Evolutionary conservation across 2,113 vertebrate species (phyloP).

Genomic region (Myiagra hebetior): DNA sequence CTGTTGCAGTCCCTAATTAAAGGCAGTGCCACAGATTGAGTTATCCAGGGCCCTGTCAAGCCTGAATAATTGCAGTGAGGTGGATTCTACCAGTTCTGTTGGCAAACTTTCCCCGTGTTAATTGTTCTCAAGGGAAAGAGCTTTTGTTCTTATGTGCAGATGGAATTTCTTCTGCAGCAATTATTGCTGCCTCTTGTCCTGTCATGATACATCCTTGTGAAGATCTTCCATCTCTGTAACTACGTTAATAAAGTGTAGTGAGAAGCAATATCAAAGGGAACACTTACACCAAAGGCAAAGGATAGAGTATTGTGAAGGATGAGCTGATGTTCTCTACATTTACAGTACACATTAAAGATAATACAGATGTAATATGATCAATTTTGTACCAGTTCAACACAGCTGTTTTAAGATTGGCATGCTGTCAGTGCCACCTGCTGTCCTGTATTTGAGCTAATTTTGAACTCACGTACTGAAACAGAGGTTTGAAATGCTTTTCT

Average conservation of each 20-base stretch:
- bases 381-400: not conserved
- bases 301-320: not conserved
- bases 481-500: not conserved
- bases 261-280: not conserved
- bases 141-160: not conserved
- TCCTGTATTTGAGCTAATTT: not conserved
- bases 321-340: not conserved
- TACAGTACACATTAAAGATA: not conserved
- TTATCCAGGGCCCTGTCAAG: not conserved
- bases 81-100: not conserved
- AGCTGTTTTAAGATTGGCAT: not conserved
- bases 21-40: not conserved
- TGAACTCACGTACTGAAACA: not conserved
- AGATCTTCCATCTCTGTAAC: not conserved
- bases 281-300: not conserved
- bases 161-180: not conserved
- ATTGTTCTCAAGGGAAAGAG: not conserved
- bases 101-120: not conserved
- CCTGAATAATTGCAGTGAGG: not conserved
- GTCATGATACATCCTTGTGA: not conserved
- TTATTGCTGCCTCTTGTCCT: not conserved
- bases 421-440: slow-evolving; percentile 47
- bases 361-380: not conserved
- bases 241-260: not conserved
- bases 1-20: not conserved